Evolutionary conservation across 2,113 vertebrate species (phyloP).

Genomic region (Callipepla squamata): DNA sequence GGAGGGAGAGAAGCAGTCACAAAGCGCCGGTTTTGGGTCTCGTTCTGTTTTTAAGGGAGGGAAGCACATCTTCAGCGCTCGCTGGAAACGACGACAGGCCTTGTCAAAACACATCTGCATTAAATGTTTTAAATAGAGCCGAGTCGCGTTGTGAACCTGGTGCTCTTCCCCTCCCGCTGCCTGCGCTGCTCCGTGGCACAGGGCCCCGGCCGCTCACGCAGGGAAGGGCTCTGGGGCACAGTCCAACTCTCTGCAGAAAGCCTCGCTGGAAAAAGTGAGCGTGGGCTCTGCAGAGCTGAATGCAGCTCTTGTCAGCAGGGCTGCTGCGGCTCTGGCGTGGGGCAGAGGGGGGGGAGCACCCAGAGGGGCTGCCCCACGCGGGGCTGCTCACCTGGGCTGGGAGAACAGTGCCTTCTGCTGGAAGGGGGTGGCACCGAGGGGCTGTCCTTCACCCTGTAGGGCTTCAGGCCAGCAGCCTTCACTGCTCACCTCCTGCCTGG

Average conservation of each 20-base stretch:
- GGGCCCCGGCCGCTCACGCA: background rate
- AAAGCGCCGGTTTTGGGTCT: background rate
- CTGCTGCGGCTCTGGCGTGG: background rate
- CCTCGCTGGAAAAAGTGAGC: slow-evolving; percentile 63
- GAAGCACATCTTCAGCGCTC: background rate
- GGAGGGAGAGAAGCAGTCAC: background rate
- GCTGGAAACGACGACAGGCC: slow-evolving; percentile 11
- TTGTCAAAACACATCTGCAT: slow-evolving; percentile 58
- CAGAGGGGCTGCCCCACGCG: background rate
- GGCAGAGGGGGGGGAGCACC: background rate
- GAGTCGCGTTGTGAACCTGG: background rate
- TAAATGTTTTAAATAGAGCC: slow-evolving; percentile 63
- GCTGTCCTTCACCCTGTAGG: background rate
- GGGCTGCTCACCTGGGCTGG: background rate
- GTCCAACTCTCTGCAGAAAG: slow-evolving; percentile 44
- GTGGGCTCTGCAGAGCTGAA: slow-evolving; percentile 32
- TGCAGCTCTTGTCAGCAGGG: slow-evolving; percentile 29
- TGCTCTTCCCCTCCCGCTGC: background rate
- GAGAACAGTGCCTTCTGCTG: background rate
- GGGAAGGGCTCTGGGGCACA: slow-evolving; percentile 4
- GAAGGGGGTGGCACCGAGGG: background rate
- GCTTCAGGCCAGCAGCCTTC: fast-evolving
- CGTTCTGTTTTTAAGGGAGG: slow-evolving; percentile 37
- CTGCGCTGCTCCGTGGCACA: background rate
- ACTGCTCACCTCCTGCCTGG: background rate